Evolutionary conservation across 2,113 vertebrate species (phyloP).

Genomic region (Psilopogon haemacephalus): DNA sequence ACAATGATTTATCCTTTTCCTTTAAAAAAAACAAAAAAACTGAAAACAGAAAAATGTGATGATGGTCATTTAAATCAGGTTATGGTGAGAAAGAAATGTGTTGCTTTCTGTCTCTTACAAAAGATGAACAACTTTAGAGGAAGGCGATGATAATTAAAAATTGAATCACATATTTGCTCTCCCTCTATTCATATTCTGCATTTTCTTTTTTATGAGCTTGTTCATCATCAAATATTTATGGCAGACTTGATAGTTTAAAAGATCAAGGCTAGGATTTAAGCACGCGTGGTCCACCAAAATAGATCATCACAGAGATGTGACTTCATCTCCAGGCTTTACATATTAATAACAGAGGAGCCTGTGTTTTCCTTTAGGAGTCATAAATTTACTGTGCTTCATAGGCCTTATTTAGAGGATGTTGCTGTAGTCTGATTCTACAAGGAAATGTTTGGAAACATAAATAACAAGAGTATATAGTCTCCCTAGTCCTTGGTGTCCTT

Average conservation of each 20-base stretch:
- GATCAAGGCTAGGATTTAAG: conserved; percentile 65
- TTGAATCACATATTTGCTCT: conserved; percentile 54
- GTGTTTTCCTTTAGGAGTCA: conserved; percentile 19
- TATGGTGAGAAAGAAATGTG: not conserved
- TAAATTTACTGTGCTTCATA: conserved; percentile 6
- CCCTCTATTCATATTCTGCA: conserved; percentile 51
- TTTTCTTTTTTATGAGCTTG: conserved; percentile 74
- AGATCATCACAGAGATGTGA: conserved; percentile 63
- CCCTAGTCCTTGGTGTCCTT: not conserved
- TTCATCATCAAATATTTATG: conserved; percentile 74
- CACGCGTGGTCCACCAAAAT: conserved; percentile 56
- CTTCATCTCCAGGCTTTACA: conserved; percentile 59
- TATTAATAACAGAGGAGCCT: conserved; percentile 34
- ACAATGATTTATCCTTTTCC: not conserved
- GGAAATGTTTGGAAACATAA: not conserved
- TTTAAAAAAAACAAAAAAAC: not conserved
- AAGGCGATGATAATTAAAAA: conserved; percentile 70
- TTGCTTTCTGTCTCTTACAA: not conserved
- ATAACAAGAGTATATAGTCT: not conserved
- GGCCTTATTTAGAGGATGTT: not conserved
- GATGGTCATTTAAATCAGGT: not conserved
- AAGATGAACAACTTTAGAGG: conserved; percentile 6
- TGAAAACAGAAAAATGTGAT: not conserved
- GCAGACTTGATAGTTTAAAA: conserved; percentile 68
- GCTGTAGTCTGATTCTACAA: not conserved